Evolutionary conservation across 1,140 invertebrate species (phyloP).

Genomic region (Drosophila obscura): DNA sequence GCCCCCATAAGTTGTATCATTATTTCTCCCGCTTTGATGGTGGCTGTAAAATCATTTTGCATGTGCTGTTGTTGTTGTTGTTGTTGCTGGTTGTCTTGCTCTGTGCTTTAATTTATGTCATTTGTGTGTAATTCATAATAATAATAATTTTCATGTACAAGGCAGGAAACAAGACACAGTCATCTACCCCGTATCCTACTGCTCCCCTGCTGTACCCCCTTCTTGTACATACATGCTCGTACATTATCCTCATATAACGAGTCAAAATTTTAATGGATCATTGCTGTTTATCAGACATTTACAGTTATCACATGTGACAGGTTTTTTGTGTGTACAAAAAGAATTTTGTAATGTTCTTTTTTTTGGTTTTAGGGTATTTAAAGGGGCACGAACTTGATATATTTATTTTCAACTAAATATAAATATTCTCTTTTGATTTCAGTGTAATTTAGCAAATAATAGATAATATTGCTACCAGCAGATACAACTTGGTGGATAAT

Average conservation of each 20-base stretch:
- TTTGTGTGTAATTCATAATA: conserved; percentile 73
- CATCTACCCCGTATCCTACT: background rate
- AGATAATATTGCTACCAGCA: too few relatives aligned
- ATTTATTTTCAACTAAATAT: too few relatives aligned
- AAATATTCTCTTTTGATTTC: too few relatives aligned
- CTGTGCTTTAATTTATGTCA: conserved; percentile 71
- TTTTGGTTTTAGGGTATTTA: too few relatives aligned
- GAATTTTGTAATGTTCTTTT: conserved; percentile 3
- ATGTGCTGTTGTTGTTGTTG: conserved; percentile 27
- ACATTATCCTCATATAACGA: conserved; percentile 45
- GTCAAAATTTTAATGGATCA: conserved; percentile 64
- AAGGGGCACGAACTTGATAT: too few relatives aligned
- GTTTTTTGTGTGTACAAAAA: background rate
- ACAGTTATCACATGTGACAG: conserved; percentile 48
- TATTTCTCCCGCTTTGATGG: conserved; percentile 38
- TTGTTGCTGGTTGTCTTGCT: conserved; percentile 18
- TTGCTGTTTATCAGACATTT: conserved; percentile 65
- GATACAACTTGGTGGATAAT: too few relatives aligned
- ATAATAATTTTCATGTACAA: conserved; percentile 64
- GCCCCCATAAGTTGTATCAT: conserved; percentile 67
- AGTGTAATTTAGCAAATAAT: too few relatives aligned
- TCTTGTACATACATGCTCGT: conserved; percentile 1
- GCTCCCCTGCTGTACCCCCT: background rate
- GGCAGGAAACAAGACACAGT: conserved; percentile 45
- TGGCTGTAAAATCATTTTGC: conserved; percentile 40